Conservation (phyloP, 37 sponge, comb jelly and placozoan species). For the Halisarca cf. caerulea region DNA sequence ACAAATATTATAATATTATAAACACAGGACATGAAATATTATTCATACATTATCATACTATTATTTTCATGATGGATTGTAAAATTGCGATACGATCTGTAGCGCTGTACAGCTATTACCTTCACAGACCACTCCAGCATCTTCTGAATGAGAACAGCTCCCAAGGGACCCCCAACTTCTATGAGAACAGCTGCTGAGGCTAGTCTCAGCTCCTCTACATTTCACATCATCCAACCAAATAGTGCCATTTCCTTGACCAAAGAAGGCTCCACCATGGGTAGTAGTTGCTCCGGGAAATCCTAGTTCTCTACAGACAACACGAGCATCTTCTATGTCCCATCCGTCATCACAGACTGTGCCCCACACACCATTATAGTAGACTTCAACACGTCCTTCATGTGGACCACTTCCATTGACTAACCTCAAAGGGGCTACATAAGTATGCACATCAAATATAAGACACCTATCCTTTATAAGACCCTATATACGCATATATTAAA, state of each 20-base stretch:
- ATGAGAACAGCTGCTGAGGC: neutral
- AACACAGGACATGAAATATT: neutral
- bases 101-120: too few relatives aligned
- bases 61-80: neutral
- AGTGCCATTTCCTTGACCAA: neutral
- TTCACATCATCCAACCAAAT: neutral
- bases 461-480: too few relatives aligned
- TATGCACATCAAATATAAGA: too few relatives aligned
- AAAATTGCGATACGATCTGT: neutral
- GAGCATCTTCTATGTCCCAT: neutral
- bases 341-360: slow-evolving; percentile 19
- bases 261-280: neutral
- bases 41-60: neutral
- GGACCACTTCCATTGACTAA: neutral
- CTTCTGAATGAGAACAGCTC: neutral
- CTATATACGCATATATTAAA: too few relatives aligned
- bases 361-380: neutral
- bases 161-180: neutral
- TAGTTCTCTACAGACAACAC: neutral
- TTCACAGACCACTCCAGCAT: neutral
- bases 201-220: neutral
- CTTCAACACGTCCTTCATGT: neutral
- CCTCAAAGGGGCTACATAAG: too few relatives aligned
- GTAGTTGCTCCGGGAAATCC: neutral
- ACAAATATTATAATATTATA: too few relatives aligned